Percentiles rank a stretch among this genome's conserved stretches.
These are phyloP conservation scores for Eurois occulta DNA, from an alignment of 2,888 invertebrate genomes.

Conservation along the genomic window DNA sequence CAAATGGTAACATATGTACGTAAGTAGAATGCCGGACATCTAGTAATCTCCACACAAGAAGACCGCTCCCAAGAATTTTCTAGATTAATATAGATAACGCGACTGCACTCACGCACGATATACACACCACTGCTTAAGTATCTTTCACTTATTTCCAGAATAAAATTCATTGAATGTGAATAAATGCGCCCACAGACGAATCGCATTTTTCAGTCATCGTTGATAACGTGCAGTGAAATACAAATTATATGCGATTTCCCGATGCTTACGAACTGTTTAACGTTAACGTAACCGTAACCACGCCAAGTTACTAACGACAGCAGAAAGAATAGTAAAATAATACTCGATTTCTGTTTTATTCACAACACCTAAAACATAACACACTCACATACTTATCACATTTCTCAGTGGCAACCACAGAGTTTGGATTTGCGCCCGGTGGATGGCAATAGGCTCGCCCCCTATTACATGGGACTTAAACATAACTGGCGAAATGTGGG, in stretches of 20 bases:
- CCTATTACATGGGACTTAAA: too few species aligned
- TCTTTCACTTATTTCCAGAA: slow-evolving; percentile 33
- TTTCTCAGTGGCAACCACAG: too few species aligned
- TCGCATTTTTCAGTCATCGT: slow-evolving; percentile 30
- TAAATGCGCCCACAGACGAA: slow-evolving; percentile 45
- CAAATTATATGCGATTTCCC: slow-evolving; percentile 51
- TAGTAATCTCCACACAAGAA: slow-evolving; percentile 35
- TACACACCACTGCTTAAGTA: slow-evolving; percentile 29
- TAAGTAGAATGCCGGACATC: slow-evolving; percentile 38
- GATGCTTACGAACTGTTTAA: slow-evolving; percentile 55
- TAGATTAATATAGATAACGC: slow-evolving; percentile 56
- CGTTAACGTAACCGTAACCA: slow-evolving; percentile 25
- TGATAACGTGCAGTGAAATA: slow-evolving; percentile 46
- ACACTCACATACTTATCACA: too few species aligned
- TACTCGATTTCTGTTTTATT: neutral
- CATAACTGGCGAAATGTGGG: too few species aligned
- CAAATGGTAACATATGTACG: slow-evolving; percentile 26
- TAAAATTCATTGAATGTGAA: slow-evolving; percentile 46
- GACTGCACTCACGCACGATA: slow-evolving; percentile 41
- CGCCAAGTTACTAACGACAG: slow-evolving; percentile 3
- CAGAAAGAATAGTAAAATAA: neutral
- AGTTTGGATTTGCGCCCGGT: too few species aligned
- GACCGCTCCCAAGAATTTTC: slow-evolving; percentile 51
- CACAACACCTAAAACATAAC: neutral
- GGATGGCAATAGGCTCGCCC: too few species aligned